Evolutionary conservation across 1,140 invertebrate genomes (phyloP), one percentile per base, ranked within the genome.

Genomic region (Ylistrum balloti): DNA sequence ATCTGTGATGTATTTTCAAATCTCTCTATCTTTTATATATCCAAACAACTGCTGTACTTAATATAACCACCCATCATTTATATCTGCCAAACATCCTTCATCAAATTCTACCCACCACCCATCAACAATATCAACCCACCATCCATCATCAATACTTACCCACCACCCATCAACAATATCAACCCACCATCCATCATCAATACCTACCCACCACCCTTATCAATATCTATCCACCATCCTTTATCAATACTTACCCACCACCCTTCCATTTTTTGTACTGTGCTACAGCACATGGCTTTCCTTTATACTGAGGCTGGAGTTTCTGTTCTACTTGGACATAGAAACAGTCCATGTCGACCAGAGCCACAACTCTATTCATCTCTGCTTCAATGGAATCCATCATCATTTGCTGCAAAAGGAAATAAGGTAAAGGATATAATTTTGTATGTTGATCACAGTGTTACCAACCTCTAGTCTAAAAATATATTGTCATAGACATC

Each of bases 291-390:
- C 99, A 97, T 0, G 99, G 99, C 96, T 98, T 98, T 87, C 98
- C 98, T 95, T 97, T 97, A 91, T 98, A 97, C 88, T 97, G 96
- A 5, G 98, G 98, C 94, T 98, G 97, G 33, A 98, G 96, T 96
- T 98, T 98, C 95, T 98, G 98, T 97, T 99, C 99, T 0, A 99
- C 99, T 95, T 97, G 97, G 94, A 99, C 99, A 96, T 99, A 99
- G 96, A 99, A 99, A 97, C 99, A 99, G 96, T 99, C 99, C 99
- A 99, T 99, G 95, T 99, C 99, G 89, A 99, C 97, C 86, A 99
- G 96, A 10, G 98, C 97, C 32, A 99, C 97, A 45, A 99, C 97
- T 94, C 98, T 93, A 34, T 96, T 96, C 94, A 95, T 96, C 90
- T 0, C 85, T 33, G 11, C 34, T 74, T 33, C 17, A 33, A n/a